Evolutionary conservation across 30 jellyfish, hydroid and myxozoan species (phyloP), one percentile per base, ranked within the genome.

Genomic region (Pelagia noctiluca): DNA sequence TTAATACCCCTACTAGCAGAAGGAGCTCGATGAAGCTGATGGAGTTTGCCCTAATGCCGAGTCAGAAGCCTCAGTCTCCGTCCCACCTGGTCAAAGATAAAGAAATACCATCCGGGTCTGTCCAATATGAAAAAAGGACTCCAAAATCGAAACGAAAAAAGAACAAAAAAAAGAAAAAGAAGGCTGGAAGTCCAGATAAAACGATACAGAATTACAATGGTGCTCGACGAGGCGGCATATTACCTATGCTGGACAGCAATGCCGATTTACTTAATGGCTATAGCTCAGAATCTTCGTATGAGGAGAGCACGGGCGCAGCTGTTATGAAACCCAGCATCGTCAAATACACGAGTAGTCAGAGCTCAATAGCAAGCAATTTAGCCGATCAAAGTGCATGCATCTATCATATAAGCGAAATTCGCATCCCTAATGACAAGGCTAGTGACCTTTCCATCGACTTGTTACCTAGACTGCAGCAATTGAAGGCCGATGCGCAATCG

Each of bases 21-120:
- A 36, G 90, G 30, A 69, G 63, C 32, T 80, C 90, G 1, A 80
- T 80, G 90, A 68, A 70, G 49, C 36, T 80, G 80, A 80, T 80
- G 68, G 83, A 80, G 25, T 50, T 80, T n/a, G 67, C 31, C 35
- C 32, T 49, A 57, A 36, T 54, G 5, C 90, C 90, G 2, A 72
- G 24, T 34, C 37, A 72, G 42, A 49, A 47, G 57, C 61, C 71
- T 13, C 67, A 25, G 7, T 10, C 68, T 2, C 28, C 68, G 16
- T 52, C 68, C 28, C 26, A 8, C 28, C 16, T 4, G 7, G 21
- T 52, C 26, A 5, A 25, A 2, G 26, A 48, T 23, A 72, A 73
- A 73, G 42, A 52, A 37, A 35, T 35, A n/a, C 23, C 85, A 13
- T 49, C 85, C 5, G 50, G 24, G 26, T 50, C 28, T 23, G 85